Conservation (phyloP, 92 coral and sea anemone genomes). For the Epizoanthus rinbou region DNA sequence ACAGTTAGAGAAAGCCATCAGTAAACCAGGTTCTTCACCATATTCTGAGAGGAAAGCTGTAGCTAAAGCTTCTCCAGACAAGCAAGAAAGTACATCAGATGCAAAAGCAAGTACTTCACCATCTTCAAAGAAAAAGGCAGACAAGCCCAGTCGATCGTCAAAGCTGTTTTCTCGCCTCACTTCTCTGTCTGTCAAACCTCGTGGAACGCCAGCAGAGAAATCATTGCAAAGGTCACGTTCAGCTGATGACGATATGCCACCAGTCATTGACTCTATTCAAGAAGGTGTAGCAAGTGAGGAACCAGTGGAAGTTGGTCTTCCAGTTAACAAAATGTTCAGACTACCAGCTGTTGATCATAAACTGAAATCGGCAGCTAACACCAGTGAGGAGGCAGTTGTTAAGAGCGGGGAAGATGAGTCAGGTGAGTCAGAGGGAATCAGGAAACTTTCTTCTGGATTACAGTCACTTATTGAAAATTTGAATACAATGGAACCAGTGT, state of each 20-base stretch:
- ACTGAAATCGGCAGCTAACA: conserved; percentile 10
- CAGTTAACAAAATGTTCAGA: conserved; percentile 10
- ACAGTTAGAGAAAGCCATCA: background rate
- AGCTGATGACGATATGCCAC: background rate
- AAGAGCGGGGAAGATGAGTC: background rate
- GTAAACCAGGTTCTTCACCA: conserved; percentile 17
- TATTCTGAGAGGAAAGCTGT: conserved; percentile 1
- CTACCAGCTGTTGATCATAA: conserved; percentile 30
- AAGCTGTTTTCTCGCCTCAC: conserved; percentile 35
- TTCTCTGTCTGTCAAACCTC: conserved; percentile 28
- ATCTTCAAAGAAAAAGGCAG: conserved; percentile 24
- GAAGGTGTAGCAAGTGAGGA: background rate
- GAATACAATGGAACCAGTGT: conserved; percentile 18
- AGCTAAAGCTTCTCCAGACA: background rate
- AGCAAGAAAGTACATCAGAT: conserved; percentile 9
- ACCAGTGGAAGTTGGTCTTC: background rate
- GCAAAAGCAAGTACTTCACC: conserved; percentile 2
- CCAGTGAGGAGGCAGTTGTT: background rate
- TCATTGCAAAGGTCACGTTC: conserved; percentile 24
- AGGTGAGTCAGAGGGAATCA: background rate
- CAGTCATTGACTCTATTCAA: background rate
- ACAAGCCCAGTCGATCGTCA: conserved; percentile 32
- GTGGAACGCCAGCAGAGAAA: conserved; percentile 12
- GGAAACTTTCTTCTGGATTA: background rate
- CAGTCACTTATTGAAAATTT: background rate